Evolutionary conservation across 2,888 invertebrate genomes (phyloP), one percentile per base, ranked within the genome.

Genomic region (Xylocampa areola): DNA sequence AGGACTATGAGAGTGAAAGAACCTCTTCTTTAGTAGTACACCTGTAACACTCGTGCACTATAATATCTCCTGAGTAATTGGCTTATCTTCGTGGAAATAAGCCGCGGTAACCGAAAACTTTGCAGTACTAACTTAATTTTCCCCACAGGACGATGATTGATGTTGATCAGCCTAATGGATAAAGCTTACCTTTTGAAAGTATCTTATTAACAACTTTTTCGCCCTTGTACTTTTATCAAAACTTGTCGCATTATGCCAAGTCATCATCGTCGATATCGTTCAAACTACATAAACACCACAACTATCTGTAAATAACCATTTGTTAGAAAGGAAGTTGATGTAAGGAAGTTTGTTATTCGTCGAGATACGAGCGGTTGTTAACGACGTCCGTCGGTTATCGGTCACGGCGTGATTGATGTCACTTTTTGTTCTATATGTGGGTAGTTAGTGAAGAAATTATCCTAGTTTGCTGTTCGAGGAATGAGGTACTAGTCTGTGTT

Each of bases 361-460:
- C 48, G 51, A 67, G 71, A 70, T 61, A 59, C 52, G 39, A 51
- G 40, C 39, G 25, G 30, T 52, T 57, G 70, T 75, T 79, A 79
- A 77, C 76, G 70, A 81, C 81, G 62, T 81, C 81, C 79, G 76
- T 45, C 59, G 37, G 48, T 57, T 63, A 75, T 68, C 71, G 62
- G 51, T 30, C 39, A 67, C 67, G 70, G 73, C 45, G 43, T 70
- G 72, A 76, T 81, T 79, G 81, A 81, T 79, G 76, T 72, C 35
- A 50, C 36, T 54, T 53, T 63, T 69, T 47, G 44, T 51, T 53
- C 49, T 45, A 55, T 23, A 41, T 27, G 32, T 45, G 35, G 11
- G 21, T 30, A 13, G 68, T 60, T 41, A 59, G 39, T 14, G 21
- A 29, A 36, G 44, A 29, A 67, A 50, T 41, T 45, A 55, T 50